Percentiles rank a stretch among this genome's conserved stretches.
phyloP scores from a whole-genome alignment of 2,113 vertebrate species.

The Spheniscus mendiculus region DNA sequence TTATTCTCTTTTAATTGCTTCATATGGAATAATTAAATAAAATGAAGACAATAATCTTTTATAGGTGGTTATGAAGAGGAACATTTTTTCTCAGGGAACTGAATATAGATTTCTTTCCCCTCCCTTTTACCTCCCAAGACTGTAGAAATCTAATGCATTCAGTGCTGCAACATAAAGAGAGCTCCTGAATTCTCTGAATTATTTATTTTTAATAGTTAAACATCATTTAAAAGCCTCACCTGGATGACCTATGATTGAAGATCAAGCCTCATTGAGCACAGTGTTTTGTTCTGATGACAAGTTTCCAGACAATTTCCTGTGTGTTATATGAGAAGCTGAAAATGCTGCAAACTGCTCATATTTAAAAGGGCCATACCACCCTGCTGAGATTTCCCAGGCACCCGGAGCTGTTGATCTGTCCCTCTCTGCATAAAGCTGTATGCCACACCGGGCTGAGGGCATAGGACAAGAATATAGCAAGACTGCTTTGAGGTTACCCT shows the following conservation, averaged over 20 bases:
- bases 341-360: not conserved
- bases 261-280: conserved; percentile 36
- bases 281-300: conserved; percentile 12
- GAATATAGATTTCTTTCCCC: not conserved
- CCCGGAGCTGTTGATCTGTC: not conserved
- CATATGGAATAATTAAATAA: conserved; percentile 76
- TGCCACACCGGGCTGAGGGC: not conserved
- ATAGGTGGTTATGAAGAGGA: conserved; percentile 67
- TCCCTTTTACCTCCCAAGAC: not conserved
- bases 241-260: conserved; percentile 34
- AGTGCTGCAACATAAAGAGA: not conserved
- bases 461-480: not conserved
- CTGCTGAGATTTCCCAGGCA: not conserved
- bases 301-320: conserved; percentile 36
- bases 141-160: not conserved
- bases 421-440: not conserved
- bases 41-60: conserved; percentile 76
- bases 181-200: conserved; percentile 32
- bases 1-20: conserved; percentile 75
- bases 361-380: not conserved
- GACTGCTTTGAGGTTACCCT: not conserved
- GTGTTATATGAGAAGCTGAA: conserved; percentile 5
- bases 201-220: conserved; percentile 58
- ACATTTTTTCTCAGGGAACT: conserved; percentile 39
- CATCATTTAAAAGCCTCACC: conserved; percentile 43